A percentile compares a stretch with the other conserved stretches of the same genome.
Evolutionary conservation across 1,140 invertebrate species (phyloP).

Genomic region (Littorina saxatilis): DNA sequence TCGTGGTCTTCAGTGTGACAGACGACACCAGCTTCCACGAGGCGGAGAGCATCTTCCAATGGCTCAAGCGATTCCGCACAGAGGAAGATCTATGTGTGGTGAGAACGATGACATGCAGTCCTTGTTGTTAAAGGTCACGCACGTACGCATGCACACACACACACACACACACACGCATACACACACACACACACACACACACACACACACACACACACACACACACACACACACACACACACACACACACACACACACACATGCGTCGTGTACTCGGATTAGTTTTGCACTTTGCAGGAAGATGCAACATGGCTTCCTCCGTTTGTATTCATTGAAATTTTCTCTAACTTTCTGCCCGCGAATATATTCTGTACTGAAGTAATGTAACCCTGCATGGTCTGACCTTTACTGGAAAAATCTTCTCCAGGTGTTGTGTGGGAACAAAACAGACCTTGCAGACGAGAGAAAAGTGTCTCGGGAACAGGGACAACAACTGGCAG

Average conservation of each 20-base stretch:
- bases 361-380: too few relatives aligned
- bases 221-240: not conserved
- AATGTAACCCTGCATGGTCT: too few relatives aligned
- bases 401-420: too few relatives aligned
- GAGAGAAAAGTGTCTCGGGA: slow-evolving; percentile 86
- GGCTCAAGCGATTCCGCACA: slow-evolving; percentile 97
- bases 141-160: not conserved
- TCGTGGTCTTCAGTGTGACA: slow-evolving; percentile 96
- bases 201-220: not conserved
- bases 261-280: too few relatives aligned
- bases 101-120: slow-evolving; percentile 24
- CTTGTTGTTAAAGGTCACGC: not conserved
- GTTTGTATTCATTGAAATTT: too few relatives aligned
- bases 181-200: not conserved
- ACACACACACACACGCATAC: not conserved
- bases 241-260: too few relatives aligned
- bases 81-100: slow-evolving; percentile 77
- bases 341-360: too few relatives aligned
- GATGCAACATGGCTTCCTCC: too few relatives aligned
- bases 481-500: slow-evolving; percentile 88
- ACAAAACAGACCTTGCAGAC: slow-evolving; percentile 94
- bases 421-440: slow-evolving; percentile 89
- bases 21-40: slow-evolving; percentile 95
- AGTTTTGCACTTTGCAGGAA: too few relatives aligned
- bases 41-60: slow-evolving; percentile 94